Evolutionary conservation across 2,113 vertebrate species (phyloP).

Genomic region (Aviceda subcristata): DNA sequence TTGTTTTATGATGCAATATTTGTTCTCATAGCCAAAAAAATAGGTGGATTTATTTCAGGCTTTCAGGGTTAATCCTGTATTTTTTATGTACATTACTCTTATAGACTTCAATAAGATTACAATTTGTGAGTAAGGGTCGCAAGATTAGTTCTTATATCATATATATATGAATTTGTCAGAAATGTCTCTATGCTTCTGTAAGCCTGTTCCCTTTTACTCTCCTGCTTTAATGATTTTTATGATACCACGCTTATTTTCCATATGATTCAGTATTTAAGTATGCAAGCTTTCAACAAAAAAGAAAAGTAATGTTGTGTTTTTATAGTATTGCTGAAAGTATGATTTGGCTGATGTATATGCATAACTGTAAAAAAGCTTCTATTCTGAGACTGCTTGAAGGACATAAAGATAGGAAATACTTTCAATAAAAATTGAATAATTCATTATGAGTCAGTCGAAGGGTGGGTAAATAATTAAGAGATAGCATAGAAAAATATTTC

Average conservation of each 20-base stretch:
- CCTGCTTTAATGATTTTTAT: background rate
- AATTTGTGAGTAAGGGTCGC: background rate
- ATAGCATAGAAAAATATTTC: background rate
- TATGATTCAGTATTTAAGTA: background rate
- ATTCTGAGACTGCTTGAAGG: background rate
- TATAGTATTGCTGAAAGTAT: background rate
- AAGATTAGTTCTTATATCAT: background rate
- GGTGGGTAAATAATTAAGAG: background rate
- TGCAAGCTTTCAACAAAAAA: background rate
- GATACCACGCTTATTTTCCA: background rate
- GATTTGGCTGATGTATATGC: background rate
- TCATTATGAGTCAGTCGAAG: background rate
- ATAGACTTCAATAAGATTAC: background rate
- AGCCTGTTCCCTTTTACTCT: background rate
- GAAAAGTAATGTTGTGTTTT: background rate
- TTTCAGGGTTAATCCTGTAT: background rate
- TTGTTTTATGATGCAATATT: slow-evolving; percentile 1
- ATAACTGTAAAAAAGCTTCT: background rate
- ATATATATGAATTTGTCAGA: background rate
- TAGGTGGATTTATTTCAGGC: background rate
- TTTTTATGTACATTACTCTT: background rate
- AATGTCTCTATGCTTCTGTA: background rate
- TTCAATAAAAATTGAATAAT: background rate
- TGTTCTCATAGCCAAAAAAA: background rate
- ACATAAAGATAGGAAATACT: background rate